A percentile compares a stretch with the other conserved stretches of the same genome.
Evolutionary conservation across 2,797 vertebrate genomes (phyloP).

Genomic region (Taenioides sp.): DNA sequence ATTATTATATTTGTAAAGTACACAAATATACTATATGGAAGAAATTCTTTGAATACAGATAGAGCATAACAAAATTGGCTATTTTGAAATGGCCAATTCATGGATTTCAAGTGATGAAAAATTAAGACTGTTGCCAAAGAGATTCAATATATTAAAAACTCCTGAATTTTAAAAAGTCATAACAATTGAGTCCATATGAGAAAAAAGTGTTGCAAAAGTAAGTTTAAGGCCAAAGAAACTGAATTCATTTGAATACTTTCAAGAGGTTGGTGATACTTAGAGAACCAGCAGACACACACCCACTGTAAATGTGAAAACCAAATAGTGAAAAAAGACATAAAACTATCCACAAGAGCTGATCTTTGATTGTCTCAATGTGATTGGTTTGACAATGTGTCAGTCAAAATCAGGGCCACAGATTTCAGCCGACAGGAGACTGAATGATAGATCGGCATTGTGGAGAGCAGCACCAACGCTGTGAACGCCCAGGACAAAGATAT

Average conservation of each 20-base stretch:
- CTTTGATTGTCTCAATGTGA: constrained; percentile 42
- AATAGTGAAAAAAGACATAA: constrained; percentile 15
- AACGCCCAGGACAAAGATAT: constrained; percentile 36
- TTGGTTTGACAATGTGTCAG: constrained; percentile 38
- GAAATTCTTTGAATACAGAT: too few species aligned
- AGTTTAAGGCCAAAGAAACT: neutral
- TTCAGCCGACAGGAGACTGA: constrained; percentile 24
- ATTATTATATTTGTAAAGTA: neutral
- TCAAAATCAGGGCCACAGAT: constrained; percentile 15
- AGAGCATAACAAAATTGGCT: neutral
- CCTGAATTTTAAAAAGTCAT: neutral
- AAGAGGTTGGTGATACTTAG: neutral
- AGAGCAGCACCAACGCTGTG: constrained; percentile 41
- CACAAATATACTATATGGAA: neutral
- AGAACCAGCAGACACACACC: constrained; percentile 3
- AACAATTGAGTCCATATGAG: too few species aligned
- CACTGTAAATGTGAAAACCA: neutral
- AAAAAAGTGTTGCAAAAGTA: neutral
- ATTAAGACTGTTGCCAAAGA: neutral
- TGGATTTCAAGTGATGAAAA: neutral
- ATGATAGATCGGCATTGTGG: constrained; percentile 52
- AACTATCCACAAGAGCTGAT: constrained; percentile 52
- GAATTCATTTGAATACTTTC: neutral
- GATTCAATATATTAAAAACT: neutral
- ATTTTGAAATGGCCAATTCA: too few species aligned